phyloP scores from a whole-genome alignment of 2,888 invertebrate species.

The Papilio gigon region DNA sequence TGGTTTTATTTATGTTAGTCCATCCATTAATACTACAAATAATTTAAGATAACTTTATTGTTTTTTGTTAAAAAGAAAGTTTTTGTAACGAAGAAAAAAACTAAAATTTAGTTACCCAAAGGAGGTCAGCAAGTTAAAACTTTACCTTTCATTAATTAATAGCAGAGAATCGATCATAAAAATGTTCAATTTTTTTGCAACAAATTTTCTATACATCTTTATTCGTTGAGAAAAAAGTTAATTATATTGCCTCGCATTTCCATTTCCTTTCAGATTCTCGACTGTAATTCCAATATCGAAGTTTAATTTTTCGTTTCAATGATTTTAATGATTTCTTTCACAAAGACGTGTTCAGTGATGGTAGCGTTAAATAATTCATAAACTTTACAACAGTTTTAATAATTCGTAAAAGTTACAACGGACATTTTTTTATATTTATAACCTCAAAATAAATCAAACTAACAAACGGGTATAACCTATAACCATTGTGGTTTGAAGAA shows the following conservation, averaged over 20 bases:
- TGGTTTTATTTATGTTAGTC: background rate
- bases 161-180: background rate
- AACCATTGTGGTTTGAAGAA: background rate
- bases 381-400: too few species aligned
- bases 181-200: background rate
- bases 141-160: background rate
- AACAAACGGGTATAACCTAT: too few species aligned
- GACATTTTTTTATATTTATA: too few species aligned
- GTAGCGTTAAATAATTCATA: background rate
- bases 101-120: too few species aligned
- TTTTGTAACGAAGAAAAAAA: too few species aligned
- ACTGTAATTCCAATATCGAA: slow-evolving; percentile 18
- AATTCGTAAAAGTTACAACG: too few species aligned
- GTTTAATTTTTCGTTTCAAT: slow-evolving; percentile 13
- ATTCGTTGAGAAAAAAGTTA: slow-evolving; percentile 15
- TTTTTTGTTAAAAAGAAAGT: too few species aligned
- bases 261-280: slow-evolving; percentile 14
- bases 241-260: slow-evolving; percentile 20
- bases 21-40: background rate
- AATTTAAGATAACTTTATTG: too few species aligned
- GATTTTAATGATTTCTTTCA: slow-evolving; percentile 5
- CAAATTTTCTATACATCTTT: background rate
- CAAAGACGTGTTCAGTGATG: background rate
- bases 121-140: background rate
- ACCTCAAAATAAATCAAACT: too few species aligned